Percentiles rank a stretch among this genome's conserved stretches.
Conservation (phyloP, 2,888 invertebrate genomes). For the Deilephila porcellus region DNA sequence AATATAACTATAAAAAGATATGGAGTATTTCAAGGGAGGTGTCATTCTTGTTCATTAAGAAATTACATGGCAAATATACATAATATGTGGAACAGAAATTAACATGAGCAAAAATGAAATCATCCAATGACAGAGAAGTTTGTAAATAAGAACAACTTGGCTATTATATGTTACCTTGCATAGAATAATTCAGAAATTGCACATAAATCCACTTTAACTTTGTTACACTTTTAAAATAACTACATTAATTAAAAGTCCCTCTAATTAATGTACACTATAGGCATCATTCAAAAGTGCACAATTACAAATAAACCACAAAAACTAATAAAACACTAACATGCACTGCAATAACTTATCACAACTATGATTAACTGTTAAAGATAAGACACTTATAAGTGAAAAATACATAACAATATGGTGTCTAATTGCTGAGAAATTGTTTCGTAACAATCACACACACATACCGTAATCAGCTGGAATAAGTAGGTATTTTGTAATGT, state of each 20-base stretch:
- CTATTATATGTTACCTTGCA: neutral
- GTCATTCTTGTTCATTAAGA: too few relatives aligned
- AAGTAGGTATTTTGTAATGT: slow-evolving; percentile 6
- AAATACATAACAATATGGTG: slow-evolving; percentile 39
- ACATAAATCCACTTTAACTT: neutral
- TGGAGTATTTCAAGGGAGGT: neutral
- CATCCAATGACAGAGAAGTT: slow-evolving; percentile 8
- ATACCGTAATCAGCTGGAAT: slow-evolving; percentile 1
- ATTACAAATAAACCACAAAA: slow-evolving; percentile 15
- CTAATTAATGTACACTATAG: neutral
- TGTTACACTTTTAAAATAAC: neutral
- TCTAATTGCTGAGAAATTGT: slow-evolving; percentile 35
- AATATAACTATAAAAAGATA: slow-evolving; percentile 23
- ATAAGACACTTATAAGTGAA: slow-evolving; percentile 46
- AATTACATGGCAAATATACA: neutral
- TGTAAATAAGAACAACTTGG: neutral
- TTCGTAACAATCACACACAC: slow-evolving; percentile 33
- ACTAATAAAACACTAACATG: slow-evolving; percentile 29
- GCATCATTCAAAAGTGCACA: neutral
- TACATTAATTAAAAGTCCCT: neutral
- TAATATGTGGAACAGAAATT: neutral
- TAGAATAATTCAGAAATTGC: neutral
- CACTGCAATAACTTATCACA: slow-evolving; percentile 44
- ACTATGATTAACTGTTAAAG: slow-evolving; percentile 43
- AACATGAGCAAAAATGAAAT: neutral